Evolutionary conservation across 35 echinoderm and acorn worm genomes (phyloP).

Genomic region (Strongylocentrotus purpuratus): DNA sequence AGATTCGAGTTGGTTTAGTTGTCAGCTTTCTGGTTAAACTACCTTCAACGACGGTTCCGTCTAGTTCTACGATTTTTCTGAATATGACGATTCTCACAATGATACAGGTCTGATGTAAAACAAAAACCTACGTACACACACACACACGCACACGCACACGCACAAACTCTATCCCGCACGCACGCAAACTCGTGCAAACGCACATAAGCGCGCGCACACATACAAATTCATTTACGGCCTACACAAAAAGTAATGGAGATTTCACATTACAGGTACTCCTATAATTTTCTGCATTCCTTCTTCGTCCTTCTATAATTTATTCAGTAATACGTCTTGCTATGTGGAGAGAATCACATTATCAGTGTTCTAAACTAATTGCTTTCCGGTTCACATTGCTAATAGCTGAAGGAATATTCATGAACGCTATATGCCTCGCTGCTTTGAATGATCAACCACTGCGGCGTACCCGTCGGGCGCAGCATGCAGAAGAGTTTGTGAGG

Average conservation of each 20-base stretch:
- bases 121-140: too few relatives aligned
- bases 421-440: not conserved
- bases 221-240: too few relatives aligned
- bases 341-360: not conserved
- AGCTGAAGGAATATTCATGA: not conserved
- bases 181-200: not conserved
- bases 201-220: too few relatives aligned
- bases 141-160: not conserved
- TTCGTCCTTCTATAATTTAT: not conserved
- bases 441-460: not conserved
- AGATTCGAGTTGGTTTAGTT: too few relatives aligned
- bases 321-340: not conserved
- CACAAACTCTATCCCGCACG: not conserved
- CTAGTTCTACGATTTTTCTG: too few relatives aligned
- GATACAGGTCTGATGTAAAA: too few relatives aligned
- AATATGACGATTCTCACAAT: too few relatives aligned
- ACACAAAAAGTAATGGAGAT: too few relatives aligned
- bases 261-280: not conserved
- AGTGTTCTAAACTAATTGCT: not conserved
- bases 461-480: not conserved
- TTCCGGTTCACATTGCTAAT: not conserved
- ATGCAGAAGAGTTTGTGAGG: not conserved
- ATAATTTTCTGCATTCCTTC: not conserved
- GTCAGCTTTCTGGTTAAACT: too few relatives aligned
- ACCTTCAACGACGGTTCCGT: too few relatives aligned